Percentiles rank a stretch among this genome's conserved stretches.
These are phyloP conservation scores for Orthosia cruda DNA, from an alignment of 2,888 invertebrate species.

Conservation along the genomic window DNA sequence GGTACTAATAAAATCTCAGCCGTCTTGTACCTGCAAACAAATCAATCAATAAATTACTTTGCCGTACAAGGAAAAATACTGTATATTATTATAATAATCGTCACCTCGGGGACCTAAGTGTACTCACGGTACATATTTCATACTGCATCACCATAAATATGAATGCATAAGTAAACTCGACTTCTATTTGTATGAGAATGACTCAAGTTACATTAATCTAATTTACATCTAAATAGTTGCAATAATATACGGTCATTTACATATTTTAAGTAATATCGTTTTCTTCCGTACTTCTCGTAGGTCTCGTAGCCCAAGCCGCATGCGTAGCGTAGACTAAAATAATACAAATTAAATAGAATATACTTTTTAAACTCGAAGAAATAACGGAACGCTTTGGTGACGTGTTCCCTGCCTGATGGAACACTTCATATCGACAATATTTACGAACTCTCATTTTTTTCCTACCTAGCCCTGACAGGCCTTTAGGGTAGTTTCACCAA, in stretches of 20 bases:
- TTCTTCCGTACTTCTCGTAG: no score
- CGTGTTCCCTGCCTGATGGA: no score
- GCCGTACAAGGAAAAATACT: conserved; percentile 33
- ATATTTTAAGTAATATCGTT: no score
- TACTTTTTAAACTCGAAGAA: no score
- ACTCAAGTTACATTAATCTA: conserved; percentile 12
- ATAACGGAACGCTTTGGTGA: no score
- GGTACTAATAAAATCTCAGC: conserved; percentile 11
- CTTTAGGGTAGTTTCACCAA: no score
- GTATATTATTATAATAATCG: conserved; percentile 13
- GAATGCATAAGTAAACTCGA: neutral
- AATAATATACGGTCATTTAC: neutral
- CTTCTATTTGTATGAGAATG: conserved; percentile 18
- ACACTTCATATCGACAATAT: no score
- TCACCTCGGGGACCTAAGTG: neutral
- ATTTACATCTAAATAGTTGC: conserved; percentile 28
- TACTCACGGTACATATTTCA: conserved; percentile 14
- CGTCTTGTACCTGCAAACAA: conserved; percentile 10
- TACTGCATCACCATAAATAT: conserved; percentile 13
- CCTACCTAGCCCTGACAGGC: no score
- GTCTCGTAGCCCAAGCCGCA: no score
- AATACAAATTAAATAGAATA: no score
- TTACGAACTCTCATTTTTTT: no score
- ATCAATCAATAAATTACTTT: conserved; percentile 42
- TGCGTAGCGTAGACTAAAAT: no score